Percentiles rank a stretch among this genome's conserved stretches.
These are phyloP conservation scores for Orchestes rusci DNA, from an alignment of 2,888 invertebrate species.

Conservation along the genomic window DNA sequence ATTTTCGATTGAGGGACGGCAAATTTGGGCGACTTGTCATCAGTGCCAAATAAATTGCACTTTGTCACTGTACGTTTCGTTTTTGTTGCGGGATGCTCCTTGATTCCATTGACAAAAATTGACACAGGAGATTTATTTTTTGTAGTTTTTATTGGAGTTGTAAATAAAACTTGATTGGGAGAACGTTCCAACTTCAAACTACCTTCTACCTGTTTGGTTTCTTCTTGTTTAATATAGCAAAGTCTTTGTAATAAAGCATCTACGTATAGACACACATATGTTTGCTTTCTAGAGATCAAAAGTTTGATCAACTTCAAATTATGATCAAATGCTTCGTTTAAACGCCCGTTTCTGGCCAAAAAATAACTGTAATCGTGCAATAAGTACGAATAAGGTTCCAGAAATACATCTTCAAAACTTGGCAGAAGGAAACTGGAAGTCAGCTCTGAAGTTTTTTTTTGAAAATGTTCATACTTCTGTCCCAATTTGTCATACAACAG, in stretches of 20 bases:
- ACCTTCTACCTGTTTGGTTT: too few species aligned
- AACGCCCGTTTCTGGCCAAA: constrained; percentile 19
- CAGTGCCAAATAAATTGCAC: too few species aligned
- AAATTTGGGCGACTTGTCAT: too few species aligned
- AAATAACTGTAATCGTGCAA: constrained; percentile 30
- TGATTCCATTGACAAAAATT: too few species aligned
- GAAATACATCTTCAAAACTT: constrained; percentile 24
- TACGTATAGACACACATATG: constrained; percentile 28
- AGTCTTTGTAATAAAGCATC: constrained; percentile 28
- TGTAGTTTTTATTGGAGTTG: too few species aligned
- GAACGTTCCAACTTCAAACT: too few species aligned
- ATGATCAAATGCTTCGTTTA: constrained; percentile 25
- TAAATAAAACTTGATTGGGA: too few species aligned
- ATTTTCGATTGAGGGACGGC: too few species aligned
- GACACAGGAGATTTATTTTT: too few species aligned
- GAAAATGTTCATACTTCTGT: constrained; percentile 18
- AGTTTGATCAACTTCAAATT: constrained; percentile 26
- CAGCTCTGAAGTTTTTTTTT: constrained; percentile 12
- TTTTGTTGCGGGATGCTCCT: too few species aligned
- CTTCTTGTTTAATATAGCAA: too few species aligned
- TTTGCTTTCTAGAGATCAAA: constrained; percentile 24
- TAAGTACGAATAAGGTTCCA: constrained; percentile 23
- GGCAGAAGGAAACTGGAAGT: constrained; percentile 18
- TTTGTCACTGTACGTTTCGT: too few species aligned
- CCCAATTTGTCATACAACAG: constrained; percentile 24